A percentile compares a stretch with the other conserved stretches of the same genome.
Conservation (phyloP, 2,113 vertebrate species). For the Campylomormyrus numenius region DNA sequence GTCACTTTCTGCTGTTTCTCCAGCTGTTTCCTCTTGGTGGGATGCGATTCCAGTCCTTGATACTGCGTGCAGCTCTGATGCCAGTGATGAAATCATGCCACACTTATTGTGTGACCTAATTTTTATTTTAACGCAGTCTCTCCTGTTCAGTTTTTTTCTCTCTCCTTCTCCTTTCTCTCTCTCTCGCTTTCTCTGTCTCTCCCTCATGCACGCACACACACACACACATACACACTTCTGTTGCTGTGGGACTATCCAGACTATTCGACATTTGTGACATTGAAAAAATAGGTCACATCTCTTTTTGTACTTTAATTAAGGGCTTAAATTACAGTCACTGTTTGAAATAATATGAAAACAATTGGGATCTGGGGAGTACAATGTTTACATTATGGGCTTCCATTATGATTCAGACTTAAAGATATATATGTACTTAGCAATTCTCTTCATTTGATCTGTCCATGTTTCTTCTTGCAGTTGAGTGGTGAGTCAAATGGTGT, state of each 20-base stretch:
- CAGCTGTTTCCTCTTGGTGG: neutral
- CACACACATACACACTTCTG: neutral
- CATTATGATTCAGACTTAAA: neutral
- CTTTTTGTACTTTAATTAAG: neutral
- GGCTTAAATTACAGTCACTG: neutral
- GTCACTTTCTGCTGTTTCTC: neutral
- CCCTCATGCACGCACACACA: neutral
- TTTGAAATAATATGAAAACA: slow-evolving; percentile 4
- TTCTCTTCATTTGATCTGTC: neutral
- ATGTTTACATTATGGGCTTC: neutral
- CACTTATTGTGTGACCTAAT: slow-evolving; percentile 1
- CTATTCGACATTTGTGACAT: neutral
- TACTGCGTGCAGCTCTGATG: neutral
- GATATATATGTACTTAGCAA: neutral
- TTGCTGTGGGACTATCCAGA: neutral
- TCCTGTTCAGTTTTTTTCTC: neutral
- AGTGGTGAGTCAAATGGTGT: neutral
- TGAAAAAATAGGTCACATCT: neutral
- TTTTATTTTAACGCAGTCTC: neutral
- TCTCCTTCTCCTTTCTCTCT: neutral
- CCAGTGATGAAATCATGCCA: neutral
- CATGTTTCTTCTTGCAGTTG: neutral
- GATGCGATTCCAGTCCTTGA: neutral
- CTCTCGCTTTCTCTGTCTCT: neutral
- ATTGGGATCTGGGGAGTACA: neutral